These are phyloP conservation scores for Anguilla marmorata DNA, from an alignment of 2,797 vertebrate species.

Conservation along the genomic window DNA sequence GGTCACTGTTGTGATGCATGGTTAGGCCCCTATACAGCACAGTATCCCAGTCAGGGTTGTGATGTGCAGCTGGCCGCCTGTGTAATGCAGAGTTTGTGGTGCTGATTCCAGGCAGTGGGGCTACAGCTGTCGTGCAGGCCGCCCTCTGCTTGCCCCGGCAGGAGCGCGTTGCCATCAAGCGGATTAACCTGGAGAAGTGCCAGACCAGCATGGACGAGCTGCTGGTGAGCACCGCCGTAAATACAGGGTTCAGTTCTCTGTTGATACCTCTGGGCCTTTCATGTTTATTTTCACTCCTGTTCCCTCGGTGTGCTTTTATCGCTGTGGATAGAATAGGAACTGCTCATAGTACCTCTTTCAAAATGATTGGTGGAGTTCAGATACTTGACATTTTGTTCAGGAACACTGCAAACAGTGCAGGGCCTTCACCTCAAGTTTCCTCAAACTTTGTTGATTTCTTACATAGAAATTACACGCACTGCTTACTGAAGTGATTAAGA, in stretches of 20 bases:
- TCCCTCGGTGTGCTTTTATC: background rate
- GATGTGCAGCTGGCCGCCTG: background rate
- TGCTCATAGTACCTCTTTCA: background rate
- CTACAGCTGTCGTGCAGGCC: slow-evolving; percentile 97
- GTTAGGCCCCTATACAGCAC: too few relatives aligned
- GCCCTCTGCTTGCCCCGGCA: slow-evolving; percentile 93
- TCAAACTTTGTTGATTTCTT: background rate
- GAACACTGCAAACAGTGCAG: background rate
- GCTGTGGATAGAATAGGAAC: background rate
- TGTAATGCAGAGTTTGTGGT: background rate
- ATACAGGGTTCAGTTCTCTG: background rate
- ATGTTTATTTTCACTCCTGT: background rate
- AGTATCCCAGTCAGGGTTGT: background rate
- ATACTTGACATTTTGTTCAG: background rate
- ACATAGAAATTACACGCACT: background rate
- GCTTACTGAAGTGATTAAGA: background rate
- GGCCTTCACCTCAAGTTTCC: background rate
- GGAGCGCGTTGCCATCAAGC: slow-evolving; percentile 97
- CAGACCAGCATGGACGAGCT: slow-evolving; percentile 99
- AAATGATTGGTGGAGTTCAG: background rate
- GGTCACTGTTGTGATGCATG: too few relatives aligned
- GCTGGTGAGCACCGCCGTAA: slow-evolving; percentile 80
- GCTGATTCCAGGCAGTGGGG: slow-evolving; percentile 85
- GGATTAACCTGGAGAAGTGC: slow-evolving; percentile 99
- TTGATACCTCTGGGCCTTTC: background rate